Base-by-base conservation (phyloP, 1,140 invertebrate genomes). In the Hyposmocoma kahamanoa region DNA sequence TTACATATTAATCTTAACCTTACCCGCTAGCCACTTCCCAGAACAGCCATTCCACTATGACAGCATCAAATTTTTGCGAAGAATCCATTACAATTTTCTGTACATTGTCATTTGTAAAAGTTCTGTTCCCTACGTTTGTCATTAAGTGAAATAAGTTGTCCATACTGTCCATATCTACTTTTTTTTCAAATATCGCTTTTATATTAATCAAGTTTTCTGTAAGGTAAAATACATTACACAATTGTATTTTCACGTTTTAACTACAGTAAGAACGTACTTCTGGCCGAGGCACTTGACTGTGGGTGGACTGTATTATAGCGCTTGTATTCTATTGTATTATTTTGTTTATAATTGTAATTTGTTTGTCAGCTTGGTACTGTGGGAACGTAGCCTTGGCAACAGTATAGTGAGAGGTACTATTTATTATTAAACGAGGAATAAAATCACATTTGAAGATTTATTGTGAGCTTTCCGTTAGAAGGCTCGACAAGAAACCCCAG, bases 41-140 rank as follows among this genome's bases (percentile, higher is more conserved):
- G 19, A 65, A 67, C 8, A 76, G 42, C 59, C 62, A 73, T 50
- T 76, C 72, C 0, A 53, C 62, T 1, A 76, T 63, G 11, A 68
- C 61, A 3, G 47, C 63, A 44, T 76, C 72, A 22, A 67, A 76
- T 2, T 55, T 41, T 20, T 66, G 56, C 1, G 51, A 63, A 9
- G 62, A 49, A 42, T 76, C 70, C 11, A 52, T 51, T 17, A 73
- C 26, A 1, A 76, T 46, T 9, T 58, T 54, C 30, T 67, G 66
- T 6, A 76, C 22, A 1, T 45, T 47, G 4, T 43, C 18, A 0
- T 51, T 47, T 30, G 51, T 32, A 2, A 69, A 20, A 0, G 63
- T 65, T 5, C 28, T 22, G 1, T 54, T 42, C 6, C 56, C 43
- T 13, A 62, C 39, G 9, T n/a, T 8, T 0, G 50, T 3, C 22